Base-by-base conservation (phyloP, 2,888 invertebrate genomes). In the Sisyra terminalis region DNA sequence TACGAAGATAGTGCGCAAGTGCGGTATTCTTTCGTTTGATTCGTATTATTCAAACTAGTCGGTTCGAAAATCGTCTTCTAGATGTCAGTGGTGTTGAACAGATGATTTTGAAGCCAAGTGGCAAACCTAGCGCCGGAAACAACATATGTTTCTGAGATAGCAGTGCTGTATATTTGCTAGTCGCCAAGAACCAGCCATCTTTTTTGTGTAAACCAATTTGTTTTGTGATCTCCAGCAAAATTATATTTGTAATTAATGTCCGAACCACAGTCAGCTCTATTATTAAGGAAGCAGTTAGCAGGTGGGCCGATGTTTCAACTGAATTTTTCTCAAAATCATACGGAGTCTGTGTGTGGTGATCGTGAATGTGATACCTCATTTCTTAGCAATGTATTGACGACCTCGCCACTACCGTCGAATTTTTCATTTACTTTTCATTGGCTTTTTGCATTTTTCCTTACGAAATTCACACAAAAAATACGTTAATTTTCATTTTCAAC, bases 211-310 rank as follows among this genome's bases (percentile, higher is more conserved):
- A 71, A 73, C 71, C 70, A 70, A 74, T 75, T 75, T 71, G 75
- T 75, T 73, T 73, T 72, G 73, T 70, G 70, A 69, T 68, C 72
- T 72, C 71, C 71, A 70, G 77, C 73, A 75, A 76, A 74, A 78
- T 77, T 73, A 70, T 71, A 76, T 71, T 75, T 74, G 77, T 76
- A 78, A 79, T 82, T 80, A 80, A 88, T 88, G 88, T 86, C 87
- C 78, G 87, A 88, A 75, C 80, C 79, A 78, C 89, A 89, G 81
- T 89, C 89, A 69, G 84, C 89, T 67, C 80, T 90, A 70, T 74
- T 90, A 73, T 75, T 90, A 70, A 81, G 86, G 72, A 90, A 90
- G 78, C 90, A 90, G 74, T 75, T 90, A 73, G 87, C 89, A 79
- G 90, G 90, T 89, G 75, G 70, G 73, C 70, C 48, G 57, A 58